Base-by-base conservation (phyloP, 1,140 invertebrate species). In the Hyphantria cunea region DNA sequence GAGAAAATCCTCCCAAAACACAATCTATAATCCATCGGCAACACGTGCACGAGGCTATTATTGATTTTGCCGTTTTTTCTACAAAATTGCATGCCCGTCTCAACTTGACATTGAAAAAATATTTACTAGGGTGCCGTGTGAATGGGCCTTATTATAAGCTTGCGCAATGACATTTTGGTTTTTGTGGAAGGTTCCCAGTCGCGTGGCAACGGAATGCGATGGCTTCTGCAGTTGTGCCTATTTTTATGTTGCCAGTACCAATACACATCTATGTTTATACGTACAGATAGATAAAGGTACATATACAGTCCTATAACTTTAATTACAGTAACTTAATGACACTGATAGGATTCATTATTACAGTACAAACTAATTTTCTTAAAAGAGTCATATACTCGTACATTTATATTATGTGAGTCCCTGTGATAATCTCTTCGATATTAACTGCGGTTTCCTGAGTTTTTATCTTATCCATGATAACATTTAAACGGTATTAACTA, bases 31-130 rank as follows among this genome's bases (percentile, higher is more conserved):
- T 90, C 84, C 87, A 78, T 82, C 78, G 81, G 61, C 80, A 90
- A 90, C 87, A 90, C 87, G 86, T 89, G 87, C 84, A 87, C 80
- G 70, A 53, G 64, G 73, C 86, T 75, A 90, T 90, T 89, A 90
- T 89, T 90, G 87, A 90, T 90, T 90, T 90, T 89, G 84, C 77
- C 75, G 84, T 90, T 90, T 90, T 89, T 90, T 89, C 68, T 81
- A 81, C 72, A 76, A 86, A 87, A 89, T 90, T 87, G 86, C 86
- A 87, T 83, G 84, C 67, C 78, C 70, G 80, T 79, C 75, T 70
- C 75, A 66, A 37, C 64, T 77, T 79, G 82, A 83, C 81, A 79
- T 79, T 83, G 74, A 84, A 86, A 89, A 90, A 90, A 90, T 72
- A 78, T 79, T 65, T 56, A 76, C 73, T 61, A 65, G 73, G 74